Evolutionary conservation across 1,140 invertebrate genomes (phyloP).

Genomic region (Pseudomyrmex sp.): DNA sequence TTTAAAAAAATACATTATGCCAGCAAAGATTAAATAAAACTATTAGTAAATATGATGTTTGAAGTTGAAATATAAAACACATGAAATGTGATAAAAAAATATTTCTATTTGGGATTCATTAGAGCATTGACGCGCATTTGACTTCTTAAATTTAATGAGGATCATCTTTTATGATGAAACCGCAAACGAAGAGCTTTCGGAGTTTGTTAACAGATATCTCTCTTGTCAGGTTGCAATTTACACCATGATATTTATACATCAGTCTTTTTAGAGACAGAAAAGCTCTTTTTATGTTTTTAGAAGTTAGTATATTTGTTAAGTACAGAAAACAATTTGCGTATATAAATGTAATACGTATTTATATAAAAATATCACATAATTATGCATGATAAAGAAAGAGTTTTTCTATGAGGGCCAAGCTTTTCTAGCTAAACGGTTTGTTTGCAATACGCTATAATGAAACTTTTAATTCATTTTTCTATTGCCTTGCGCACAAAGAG

Average conservation of each 20-base stretch:
- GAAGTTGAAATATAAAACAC: neutral
- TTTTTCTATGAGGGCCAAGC: neutral
- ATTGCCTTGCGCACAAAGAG: neutral
- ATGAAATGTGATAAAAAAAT: constrained; percentile 10
- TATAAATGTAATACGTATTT: neutral
- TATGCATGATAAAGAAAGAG: neutral
- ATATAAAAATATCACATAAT: neutral
- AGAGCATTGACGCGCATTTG: neutral
- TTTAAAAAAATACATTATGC: no score
- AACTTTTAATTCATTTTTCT: constrained; percentile 40
- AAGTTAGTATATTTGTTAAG: neutral
- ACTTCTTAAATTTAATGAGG: constrained; percentile 43
- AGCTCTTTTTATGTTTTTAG: neutral
- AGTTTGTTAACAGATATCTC: constrained; percentile 34
- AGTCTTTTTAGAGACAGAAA: neutral
- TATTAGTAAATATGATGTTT: neutral
- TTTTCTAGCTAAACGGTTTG: neutral
- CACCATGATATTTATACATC: constrained; percentile 8
- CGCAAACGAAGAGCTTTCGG: constrained; percentile 17
- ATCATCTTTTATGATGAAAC: neutral
- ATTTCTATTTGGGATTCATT: constrained; percentile 19
- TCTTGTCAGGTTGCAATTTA: constrained; percentile 10
- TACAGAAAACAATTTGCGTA: neutral
- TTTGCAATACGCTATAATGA: constrained; percentile 38
- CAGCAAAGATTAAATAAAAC: no score